Evolutionary conservation across 2,113 vertebrate species (phyloP), one percentile per base, ranked within the genome.

Genomic region (Ancistrus triradiatus): DNA sequence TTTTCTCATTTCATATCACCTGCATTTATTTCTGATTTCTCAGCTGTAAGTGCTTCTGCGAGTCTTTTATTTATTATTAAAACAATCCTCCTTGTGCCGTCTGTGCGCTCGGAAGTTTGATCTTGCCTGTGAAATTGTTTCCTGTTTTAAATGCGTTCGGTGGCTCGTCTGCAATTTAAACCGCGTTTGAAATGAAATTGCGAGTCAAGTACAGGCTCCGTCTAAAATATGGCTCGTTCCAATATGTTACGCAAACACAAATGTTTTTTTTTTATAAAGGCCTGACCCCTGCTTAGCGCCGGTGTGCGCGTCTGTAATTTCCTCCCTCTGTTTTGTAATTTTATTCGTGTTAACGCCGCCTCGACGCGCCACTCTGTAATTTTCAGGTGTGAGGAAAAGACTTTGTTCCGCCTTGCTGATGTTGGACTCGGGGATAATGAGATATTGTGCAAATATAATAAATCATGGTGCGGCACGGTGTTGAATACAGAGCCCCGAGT

Each of bases 391-490:
- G 40, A n/a, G n/a, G 7, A 38, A 4, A 15, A 63, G 47, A 31
- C 31, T 40, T 56, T 56, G 40, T 56, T 55, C 37, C 17, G 18
- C 24, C 4, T 37, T 44, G 42, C 10, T n/a, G 33, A 14, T 22
- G 19, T n/a, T 8, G 43, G 49, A 28, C 21, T 7, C 3, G n/a
- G 43, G 44, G 51, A 47, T 63, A 60, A 63, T 50, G 42, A 55
- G 52, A 48, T 47, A 57, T 49, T 57, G 14, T 48, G 43, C 27
- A 28, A 69, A 31, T 42, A 43, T 58, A 59, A 65, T 59, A 33
- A 52, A 70, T 50, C 28, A 11, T 40, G 15, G 9, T 2, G 1
- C 10, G 9, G 14, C 35, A 37, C 9, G 14, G 2, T 8, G 7
- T 13, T 9, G 9, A 13, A 37, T 8, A 13, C 35, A 13, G 14